Evolutionary conservation across 1,140 invertebrate species (phyloP), one percentile per base, ranked within the genome.

Genomic region (Drosophila teissieri): DNA sequence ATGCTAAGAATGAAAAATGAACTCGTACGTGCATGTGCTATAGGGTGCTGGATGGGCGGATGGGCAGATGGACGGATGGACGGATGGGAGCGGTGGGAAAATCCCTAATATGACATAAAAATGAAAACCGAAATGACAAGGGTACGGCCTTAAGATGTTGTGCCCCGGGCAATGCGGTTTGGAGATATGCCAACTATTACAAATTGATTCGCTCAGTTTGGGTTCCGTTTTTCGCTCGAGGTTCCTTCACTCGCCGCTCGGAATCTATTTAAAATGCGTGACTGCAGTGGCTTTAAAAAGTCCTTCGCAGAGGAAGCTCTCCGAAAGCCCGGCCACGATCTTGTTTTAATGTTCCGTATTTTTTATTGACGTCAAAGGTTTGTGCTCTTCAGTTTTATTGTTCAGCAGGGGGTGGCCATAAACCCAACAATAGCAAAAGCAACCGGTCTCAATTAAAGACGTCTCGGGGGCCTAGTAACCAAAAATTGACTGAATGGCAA

Each of bases 1-100:
- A 84, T 88, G 84, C 67, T 84, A 83, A 60, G 84, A 88, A 88
- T 88, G 84, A 88, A 89, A 88, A 88, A 89, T 89, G 84, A 89
- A 88, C 77, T 80, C 51, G 48, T 14, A 64, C 48, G 44, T 31
- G 49, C 22, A 27, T 11, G 68, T 39, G 19, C 19, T 2, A 19
- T 19, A 19, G 46, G 63, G 46, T 19, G 61, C 54, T 15, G 15
- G 14, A 22, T 37, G 24, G 45, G 67, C 22, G 3, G 45, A 39
- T 55, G 61, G 8, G 12, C 5, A 7, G 27, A 31, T 36, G 22
- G 44, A 40, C 45, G 5, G 44, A 52, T 60, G 52, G n/a, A n/a
- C n/a, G n/a, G n/a, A n/a, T n/a, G n/a, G n/a, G n/a, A 44, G 62
- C 24, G 44, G 27, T 42, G 72, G 39, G 52, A 70, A 61, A 89